A percentile compares a stretch with the other conserved stretches of the same genome.
Conservation (phyloP, 2,113 vertebrate species). For the Leptocoma aspasia region DNA sequence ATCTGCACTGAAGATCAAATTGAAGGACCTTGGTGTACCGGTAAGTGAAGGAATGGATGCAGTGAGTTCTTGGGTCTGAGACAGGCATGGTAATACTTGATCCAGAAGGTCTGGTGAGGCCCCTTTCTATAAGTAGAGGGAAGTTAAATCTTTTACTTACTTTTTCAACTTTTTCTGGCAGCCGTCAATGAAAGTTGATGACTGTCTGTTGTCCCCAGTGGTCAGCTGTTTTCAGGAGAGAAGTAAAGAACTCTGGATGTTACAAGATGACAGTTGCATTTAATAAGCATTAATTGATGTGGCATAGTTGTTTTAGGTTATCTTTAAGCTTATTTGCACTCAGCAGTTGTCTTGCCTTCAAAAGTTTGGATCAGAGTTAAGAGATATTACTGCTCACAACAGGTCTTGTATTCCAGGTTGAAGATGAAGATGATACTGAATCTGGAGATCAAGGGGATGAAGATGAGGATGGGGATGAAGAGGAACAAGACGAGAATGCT, state of each 20-base stretch:
- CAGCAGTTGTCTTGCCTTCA: neutral
- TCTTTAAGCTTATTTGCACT: neutral
- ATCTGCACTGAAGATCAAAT: constrained; percentile 76
- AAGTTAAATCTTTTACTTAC: too few species aligned
- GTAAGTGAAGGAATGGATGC: constrained; percentile 63
- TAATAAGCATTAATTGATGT: neutral
- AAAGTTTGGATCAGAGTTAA: neutral
- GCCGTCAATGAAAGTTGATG: neutral
- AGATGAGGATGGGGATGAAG: constrained; percentile 70
- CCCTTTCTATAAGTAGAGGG: neutral
- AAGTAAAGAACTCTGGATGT: fast-evolving
- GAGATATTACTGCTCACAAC: neutral
- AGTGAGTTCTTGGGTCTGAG: neutral
- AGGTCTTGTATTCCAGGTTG: constrained; percentile 59
- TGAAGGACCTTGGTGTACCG: constrained; percentile 88
- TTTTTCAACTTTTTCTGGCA: neutral
- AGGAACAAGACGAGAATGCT: constrained; percentile 55
- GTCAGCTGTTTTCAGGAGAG: neutral
- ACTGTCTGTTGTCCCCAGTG: neutral
- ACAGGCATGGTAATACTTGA: neutral
- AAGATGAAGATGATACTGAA: constrained; percentile 80
- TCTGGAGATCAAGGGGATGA: constrained; percentile 76
- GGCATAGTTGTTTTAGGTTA: neutral
- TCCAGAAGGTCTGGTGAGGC: too few species aligned
- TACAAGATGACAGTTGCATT: neutral